Evolutionary conservation across 2,797 vertebrate genomes (phyloP).

Genomic region (Malacoctenus gilli): DNA sequence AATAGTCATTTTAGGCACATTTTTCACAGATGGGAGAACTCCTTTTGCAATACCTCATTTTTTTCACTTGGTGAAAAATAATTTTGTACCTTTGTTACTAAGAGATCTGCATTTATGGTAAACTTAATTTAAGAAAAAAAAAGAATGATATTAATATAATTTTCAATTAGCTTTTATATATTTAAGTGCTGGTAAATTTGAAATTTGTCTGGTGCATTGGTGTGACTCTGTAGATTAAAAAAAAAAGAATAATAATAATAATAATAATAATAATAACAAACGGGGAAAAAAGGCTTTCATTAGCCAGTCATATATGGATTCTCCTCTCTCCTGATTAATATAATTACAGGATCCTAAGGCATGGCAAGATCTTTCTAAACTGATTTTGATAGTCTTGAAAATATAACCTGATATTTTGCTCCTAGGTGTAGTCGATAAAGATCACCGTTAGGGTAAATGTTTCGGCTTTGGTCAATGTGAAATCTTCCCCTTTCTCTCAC

Average conservation of each 20-base stretch:
- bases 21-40: conserved; percentile 99
- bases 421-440: conserved; percentile 77
- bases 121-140: conserved; percentile 95
- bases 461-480: conserved; percentile 92
- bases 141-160: conserved; percentile 99
- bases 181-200: conserved; percentile 99
- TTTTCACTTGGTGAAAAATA: conserved; percentile 99
- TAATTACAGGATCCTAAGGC: conserved; percentile 81
- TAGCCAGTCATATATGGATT: conserved; percentile 91
- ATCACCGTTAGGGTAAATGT: conserved; percentile 76
- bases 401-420: conserved; percentile 81
- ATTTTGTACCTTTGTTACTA: conserved; percentile 99
- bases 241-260: too few relatives aligned
- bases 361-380: conserved; percentile 83
- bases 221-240: conserved; percentile 95
- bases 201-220: conserved; percentile 91
- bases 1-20: conserved; percentile 99
- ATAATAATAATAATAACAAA: too few relatives aligned
- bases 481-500: conserved; percentile 96
- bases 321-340: conserved; percentile 81
- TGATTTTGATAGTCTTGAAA: conserved; percentile 84
- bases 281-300: conserved; percentile 84
- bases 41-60: conserved; percentile 99
- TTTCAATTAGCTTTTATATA: conserved; percentile 99
- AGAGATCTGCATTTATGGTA: conserved; percentile 99